Evolutionary conservation across 2,113 vertebrate species (phyloP).

Genomic region (Megalops atlanticus): DNA sequence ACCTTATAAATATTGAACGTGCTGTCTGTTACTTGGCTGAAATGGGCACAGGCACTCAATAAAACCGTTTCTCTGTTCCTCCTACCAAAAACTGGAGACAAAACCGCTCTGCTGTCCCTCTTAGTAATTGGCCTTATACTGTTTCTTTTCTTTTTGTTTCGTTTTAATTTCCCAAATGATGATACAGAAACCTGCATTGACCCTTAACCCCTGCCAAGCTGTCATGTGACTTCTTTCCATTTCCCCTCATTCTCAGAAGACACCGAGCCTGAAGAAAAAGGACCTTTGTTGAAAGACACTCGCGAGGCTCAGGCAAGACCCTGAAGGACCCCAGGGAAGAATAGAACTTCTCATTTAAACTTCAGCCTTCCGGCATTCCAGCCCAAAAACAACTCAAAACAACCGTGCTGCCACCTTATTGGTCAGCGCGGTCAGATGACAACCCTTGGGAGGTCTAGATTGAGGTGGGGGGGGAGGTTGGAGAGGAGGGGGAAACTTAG

Average conservation of each 20-base stretch:
- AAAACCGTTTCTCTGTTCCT: not conserved
- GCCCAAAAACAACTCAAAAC: slow-evolving; percentile 47
- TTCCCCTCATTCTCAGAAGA: slow-evolving; percentile 44
- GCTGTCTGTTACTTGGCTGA: not conserved
- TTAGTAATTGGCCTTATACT: not conserved
- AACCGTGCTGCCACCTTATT: slow-evolving; percentile 40
- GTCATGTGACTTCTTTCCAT: slow-evolving; percentile 63
- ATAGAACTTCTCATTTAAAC: slow-evolving; percentile 33
- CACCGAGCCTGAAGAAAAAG: slow-evolving; percentile 17
- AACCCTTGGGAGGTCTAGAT: slow-evolving; percentile 56
- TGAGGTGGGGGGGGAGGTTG: slow-evolving; percentile 36
- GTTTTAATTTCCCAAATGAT: slow-evolving; percentile 44
- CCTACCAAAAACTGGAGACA: not conserved
- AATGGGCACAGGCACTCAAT: not conserved
- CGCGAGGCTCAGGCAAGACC: slow-evolving; percentile 32
- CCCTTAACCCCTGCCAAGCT: slow-evolving; percentile 58
- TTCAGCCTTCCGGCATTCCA: slow-evolving; percentile 35
- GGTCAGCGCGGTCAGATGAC: slow-evolving; percentile 68
- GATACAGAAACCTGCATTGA: slow-evolving; percentile 57
- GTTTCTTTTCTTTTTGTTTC: too few species aligned
- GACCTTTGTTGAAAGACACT: slow-evolving; percentile 32
- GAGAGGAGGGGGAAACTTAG: slow-evolving; percentile 50
- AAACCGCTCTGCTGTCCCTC: not conserved
- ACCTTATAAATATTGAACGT: slow-evolving; percentile 30
- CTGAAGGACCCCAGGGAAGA: slow-evolving; percentile 37